Base-by-base conservation (phyloP, 2,888 invertebrate species). In the Carpatolechia fugitivella region DNA sequence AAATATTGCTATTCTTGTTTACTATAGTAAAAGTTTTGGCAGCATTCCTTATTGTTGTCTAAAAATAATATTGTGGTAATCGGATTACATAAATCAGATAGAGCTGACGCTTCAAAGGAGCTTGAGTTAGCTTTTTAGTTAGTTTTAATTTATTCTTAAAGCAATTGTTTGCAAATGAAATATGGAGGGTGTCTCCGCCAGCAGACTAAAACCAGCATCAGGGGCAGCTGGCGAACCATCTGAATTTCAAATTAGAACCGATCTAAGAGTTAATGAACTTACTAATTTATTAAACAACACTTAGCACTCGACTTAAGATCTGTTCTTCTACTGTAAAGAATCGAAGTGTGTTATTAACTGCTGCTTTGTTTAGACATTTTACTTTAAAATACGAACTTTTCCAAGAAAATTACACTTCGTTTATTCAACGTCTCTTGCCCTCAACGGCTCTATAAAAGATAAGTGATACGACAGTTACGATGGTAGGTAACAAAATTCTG, bases 191-290 rank as follows among this genome's bases (percentile, higher is more conserved):
- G 16, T n/a, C 2, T 13, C 40, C 16, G 18, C 18, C 11, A 41
- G 20, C 40, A 41, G 14, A 18, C 40, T 63, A 59, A 36, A 16
- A 20, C 18, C 40, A 18, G 40, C 40, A 18, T 11, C 59, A 61
- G 55, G 61, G 52, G 62, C 60, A 65, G 58, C 60, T 60, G 61
- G 52, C 63, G 66, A 62, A 64, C 53, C 58, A 76, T 77, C 68
- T 77, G 66, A 71, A 75, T 69, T 73, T 69, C 69, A 74, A 77
- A 78, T 76, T 56, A 52, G 58, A 57, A 55, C 59, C 57, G 68
- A 72, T 73, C 67, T 68, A 66, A 69, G 67, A 57, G 59, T 58
- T 55, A 57, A 56, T 57, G 59, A 55, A 57, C 49, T 62, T 58
- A 46, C 55, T 62, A 57, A 56, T 61, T 62, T 59, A 57, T 63